phyloP scores from a whole-genome alignment of 2,888 invertebrate species.

The Mimachlamys varia region DNA sequence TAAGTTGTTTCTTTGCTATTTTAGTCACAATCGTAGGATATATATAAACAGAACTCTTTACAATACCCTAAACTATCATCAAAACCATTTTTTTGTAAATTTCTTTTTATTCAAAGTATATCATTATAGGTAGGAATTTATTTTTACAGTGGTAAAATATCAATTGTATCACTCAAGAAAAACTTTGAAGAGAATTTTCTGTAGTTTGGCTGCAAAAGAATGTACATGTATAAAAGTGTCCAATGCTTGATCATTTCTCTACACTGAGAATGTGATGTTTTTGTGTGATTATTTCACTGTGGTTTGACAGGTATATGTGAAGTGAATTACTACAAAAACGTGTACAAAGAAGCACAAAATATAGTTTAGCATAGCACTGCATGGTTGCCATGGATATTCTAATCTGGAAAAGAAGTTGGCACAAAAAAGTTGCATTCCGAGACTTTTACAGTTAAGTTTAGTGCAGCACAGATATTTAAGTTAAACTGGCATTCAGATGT shows the following conservation, averaged over 20 bases:
- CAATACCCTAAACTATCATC: too few species aligned
- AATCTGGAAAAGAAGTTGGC: not conserved
- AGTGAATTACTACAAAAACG: not conserved
- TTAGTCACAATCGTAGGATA: too few species aligned
- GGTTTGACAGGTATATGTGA: not conserved
- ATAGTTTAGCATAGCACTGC: not conserved
- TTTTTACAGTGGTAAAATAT: not conserved
- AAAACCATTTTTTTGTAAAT: too few species aligned
- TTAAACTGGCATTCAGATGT: too few species aligned
- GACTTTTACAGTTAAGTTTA: too few species aligned
- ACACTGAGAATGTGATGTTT: not conserved
- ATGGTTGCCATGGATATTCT: not conserved
- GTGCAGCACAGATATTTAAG: too few species aligned
- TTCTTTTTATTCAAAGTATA: not conserved
- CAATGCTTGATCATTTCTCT: not conserved
- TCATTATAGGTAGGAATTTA: not conserved
- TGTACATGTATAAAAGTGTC: not conserved
- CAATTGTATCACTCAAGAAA: not conserved
- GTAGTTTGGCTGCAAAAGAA: not conserved
- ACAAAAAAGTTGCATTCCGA: not conserved
- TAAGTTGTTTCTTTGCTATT: too few species aligned
- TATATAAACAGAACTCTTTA: too few species aligned
- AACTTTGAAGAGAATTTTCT: conserved; percentile 3
- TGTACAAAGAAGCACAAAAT: not conserved
- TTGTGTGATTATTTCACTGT: not conserved